phyloP scores from a whole-genome alignment of 37 sponge, comb jelly and placozoan genomes.

The Haliclona indistincta region DNA sequence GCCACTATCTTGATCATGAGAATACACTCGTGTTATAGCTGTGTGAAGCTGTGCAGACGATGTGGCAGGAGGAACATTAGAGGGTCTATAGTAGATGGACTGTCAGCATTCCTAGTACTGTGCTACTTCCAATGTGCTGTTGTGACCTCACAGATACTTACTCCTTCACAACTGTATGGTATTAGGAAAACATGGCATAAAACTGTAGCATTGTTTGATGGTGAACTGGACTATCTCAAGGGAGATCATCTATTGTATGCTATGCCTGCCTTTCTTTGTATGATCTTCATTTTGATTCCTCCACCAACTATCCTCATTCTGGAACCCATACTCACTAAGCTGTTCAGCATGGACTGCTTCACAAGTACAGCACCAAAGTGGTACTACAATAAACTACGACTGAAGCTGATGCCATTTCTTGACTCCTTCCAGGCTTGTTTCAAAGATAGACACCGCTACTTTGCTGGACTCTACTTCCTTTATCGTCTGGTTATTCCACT shows the following conservation, averaged over 20 bases:
- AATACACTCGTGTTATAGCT: background rate
- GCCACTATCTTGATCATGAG: background rate
- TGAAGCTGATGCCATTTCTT: constrained; percentile 4
- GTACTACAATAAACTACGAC: background rate
- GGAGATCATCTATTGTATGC: constrained; percentile 2
- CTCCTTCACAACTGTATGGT: background rate
- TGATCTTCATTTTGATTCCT: background rate
- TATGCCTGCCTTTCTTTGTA: constrained; percentile 1
- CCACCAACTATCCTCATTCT: background rate
- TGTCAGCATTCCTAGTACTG: constrained; percentile 1
- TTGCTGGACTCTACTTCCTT: constrained; percentile 8
- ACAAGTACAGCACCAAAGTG: background rate
- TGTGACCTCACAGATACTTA: background rate
- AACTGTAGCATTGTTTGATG: background rate
- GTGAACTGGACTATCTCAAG: background rate
- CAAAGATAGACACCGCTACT: background rate
- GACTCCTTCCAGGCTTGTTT: constrained; percentile 3
- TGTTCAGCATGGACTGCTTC: background rate
- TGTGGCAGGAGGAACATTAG: constrained; percentile 7
- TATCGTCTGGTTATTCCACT: background rate
- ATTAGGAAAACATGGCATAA: background rate
- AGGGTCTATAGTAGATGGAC: background rate
- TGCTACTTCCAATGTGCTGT: constrained; percentile 1
- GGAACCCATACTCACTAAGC: background rate
- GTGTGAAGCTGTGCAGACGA: background rate